Conservation (phyloP, 2,113 vertebrate species). For the Rhinoderma darwinii region DNA sequence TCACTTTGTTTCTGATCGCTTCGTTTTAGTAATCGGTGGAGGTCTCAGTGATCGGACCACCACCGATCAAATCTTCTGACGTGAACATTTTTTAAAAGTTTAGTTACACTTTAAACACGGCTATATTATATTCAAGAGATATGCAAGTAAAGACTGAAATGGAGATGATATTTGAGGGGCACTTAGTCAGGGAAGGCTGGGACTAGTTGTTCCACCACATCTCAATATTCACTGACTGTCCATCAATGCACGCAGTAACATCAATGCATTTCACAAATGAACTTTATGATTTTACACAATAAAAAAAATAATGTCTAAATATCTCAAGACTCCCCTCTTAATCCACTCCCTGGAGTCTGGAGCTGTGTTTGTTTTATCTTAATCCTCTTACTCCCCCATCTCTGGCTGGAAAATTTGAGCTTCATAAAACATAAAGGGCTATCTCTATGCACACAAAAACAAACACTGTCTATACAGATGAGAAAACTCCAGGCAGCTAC, state of each 20-base stretch:
- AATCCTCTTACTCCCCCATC: constrained; percentile 18
- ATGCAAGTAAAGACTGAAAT: too few relatives aligned
- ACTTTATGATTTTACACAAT: background rate
- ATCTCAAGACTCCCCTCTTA: background rate
- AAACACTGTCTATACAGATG: constrained; percentile 11
- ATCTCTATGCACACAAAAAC: constrained; percentile 9
- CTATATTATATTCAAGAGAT: too few relatives aligned
- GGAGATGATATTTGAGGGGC: too few relatives aligned
- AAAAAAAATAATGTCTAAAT: background rate
- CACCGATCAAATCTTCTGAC: too few relatives aligned
- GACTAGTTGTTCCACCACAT: background rate
- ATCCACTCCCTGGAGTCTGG: constrained; percentile 22
- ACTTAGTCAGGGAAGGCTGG: background rate
- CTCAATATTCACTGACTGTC: background rate
- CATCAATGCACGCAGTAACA: background rate
- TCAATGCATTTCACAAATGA: background rate
- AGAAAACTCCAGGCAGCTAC: background rate
- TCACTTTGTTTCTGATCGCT: too few relatives aligned
- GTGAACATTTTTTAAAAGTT: too few relatives aligned
- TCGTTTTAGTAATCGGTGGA: too few relatives aligned
- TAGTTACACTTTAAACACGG: too few relatives aligned
- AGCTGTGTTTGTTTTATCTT: constrained; percentile 34
- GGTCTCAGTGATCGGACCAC: too few relatives aligned
- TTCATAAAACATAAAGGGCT: constrained; percentile 18
- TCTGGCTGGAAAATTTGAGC: constrained; percentile 25